These are phyloP conservation scores for Drosophila obscura DNA, from an alignment of 1,140 invertebrate species.

Conservation along the genomic window DNA sequence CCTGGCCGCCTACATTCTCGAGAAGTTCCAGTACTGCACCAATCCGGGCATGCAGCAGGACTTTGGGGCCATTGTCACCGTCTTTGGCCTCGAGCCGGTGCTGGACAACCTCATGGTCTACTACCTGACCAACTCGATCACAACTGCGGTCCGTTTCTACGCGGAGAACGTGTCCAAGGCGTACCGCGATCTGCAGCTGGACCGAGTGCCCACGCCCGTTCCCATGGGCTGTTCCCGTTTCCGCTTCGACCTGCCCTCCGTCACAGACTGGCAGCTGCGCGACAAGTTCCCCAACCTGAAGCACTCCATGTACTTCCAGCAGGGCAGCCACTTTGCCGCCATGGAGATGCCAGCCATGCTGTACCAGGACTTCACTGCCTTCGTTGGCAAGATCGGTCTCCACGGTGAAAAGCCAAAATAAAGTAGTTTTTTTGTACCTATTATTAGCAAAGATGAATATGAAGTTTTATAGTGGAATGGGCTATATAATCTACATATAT, in stretches of 20 bases:
- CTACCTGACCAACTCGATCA: conserved; percentile 90
- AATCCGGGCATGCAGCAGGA: conserved; percentile 89
- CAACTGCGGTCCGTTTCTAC: conserved; percentile 90
- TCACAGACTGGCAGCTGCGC: conserved; percentile 86
- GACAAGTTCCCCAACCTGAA: conserved; percentile 88
- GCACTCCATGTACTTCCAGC: conserved; percentile 86
- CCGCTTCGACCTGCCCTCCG: conserved; percentile 86
- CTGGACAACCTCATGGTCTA: conserved; percentile 96
- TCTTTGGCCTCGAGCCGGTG: conserved; percentile 88
- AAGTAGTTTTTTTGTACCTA: conserved; percentile 13
- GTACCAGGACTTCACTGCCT: conserved; percentile 86
- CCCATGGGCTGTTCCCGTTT: conserved; percentile 89
- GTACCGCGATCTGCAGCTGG: conserved; percentile 83
- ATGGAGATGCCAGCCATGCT: conserved; percentile 90
- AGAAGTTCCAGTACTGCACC: conserved; percentile 92
- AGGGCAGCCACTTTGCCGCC: conserved; percentile 94
- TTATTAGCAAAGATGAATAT: background rate
- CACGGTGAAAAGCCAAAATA: conserved; percentile 23
- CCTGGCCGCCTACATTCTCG: conserved; percentile 92
- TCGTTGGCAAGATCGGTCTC: conserved; percentile 55
- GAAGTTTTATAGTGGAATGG: too few species aligned
- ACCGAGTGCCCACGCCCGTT: conserved; percentile 87
- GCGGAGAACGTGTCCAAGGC: conserved; percentile 86
- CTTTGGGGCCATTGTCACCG: conserved; percentile 86
- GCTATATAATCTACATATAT: too few species aligned